A percentile compares a stretch with the other conserved stretches of the same genome.
Evolutionary conservation across 2,888 invertebrate genomes (phyloP).

Genomic region (Parnassius glacialis): DNA sequence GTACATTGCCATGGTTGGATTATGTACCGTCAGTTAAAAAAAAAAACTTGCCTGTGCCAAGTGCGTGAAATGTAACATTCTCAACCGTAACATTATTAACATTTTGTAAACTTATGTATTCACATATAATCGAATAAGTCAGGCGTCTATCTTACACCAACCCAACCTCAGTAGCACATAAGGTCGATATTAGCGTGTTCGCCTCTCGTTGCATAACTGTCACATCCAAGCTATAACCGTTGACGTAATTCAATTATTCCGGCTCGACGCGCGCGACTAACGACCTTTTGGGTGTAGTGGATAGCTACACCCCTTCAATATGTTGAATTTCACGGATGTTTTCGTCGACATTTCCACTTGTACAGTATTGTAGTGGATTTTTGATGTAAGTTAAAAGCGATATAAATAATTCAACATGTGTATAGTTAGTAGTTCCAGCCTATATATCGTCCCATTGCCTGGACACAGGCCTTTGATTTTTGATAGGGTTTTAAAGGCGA

Average conservation of each 20-base stretch:
- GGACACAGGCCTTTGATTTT: no score
- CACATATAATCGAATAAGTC: constrained; percentile 24
- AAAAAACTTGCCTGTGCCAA: no score
- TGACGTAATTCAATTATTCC: constrained; percentile 71
- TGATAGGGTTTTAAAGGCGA: no score
- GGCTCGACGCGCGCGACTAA: constrained; percentile 65
- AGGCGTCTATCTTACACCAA: constrained; percentile 7
- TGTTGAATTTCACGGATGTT: constrained; percentile 25
- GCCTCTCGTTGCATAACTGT: constrained; percentile 42
- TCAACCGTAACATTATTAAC: constrained; percentile 21
- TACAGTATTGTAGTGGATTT: constrained; percentile 5
- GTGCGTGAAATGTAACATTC: constrained; percentile 10
- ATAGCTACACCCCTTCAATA: constrained; percentile 24
- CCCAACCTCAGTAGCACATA: constrained; percentile 30
- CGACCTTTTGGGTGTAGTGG: constrained; percentile 54
- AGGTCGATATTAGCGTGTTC: constrained; percentile 38
- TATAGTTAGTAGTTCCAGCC: no score
- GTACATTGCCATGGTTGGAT: not conserved
- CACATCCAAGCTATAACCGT: constrained; percentile 46
- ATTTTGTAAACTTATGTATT: constrained; percentile 19
- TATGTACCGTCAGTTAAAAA: not conserved
- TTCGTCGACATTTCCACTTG: constrained; percentile 20
- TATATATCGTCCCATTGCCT: no score
- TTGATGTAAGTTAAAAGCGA: not conserved
- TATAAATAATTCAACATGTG: no score